Conservation (phyloP, 2,888 invertebrate species). For the Coelopa pilipes region DNA sequence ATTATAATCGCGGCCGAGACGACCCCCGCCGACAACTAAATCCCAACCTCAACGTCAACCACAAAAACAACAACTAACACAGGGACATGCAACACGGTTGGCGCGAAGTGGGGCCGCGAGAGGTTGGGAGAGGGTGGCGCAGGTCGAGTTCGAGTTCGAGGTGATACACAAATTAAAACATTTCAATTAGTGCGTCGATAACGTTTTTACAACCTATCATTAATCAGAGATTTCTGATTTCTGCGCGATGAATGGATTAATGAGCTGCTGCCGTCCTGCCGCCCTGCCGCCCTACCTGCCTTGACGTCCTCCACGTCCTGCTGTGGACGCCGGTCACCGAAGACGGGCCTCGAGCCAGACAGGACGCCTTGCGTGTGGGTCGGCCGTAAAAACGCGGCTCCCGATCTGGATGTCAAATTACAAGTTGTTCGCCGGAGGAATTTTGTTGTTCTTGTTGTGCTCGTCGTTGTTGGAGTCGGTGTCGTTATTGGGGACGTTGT, state of each 20-base stretch:
- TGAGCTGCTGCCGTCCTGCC: background rate
- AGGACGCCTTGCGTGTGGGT: constrained; percentile 11
- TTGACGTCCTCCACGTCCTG: too few relatives aligned
- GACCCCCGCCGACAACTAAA: background rate
- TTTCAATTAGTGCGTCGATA: constrained; percentile 35
- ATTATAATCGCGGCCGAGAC: constrained; percentile 4
- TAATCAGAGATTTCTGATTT: constrained; percentile 33
- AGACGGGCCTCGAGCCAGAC: constrained; percentile 13
- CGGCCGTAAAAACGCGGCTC: constrained; percentile 20
- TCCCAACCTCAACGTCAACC: background rate
- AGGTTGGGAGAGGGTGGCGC: background rate
- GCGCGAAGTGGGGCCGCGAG: background rate
- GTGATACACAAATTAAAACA: constrained; percentile 31
- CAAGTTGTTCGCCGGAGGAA: background rate
- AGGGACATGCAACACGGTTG: constrained; percentile 23
- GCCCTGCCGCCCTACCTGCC: too few relatives aligned
- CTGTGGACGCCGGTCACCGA: too few relatives aligned
- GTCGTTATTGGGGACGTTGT: too few relatives aligned
- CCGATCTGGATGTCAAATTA: constrained; percentile 19
- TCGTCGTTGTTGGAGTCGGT: too few relatives aligned
- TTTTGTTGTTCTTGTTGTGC: too few relatives aligned
- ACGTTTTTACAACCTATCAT: constrained; percentile 31
- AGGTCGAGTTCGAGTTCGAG: background rate
- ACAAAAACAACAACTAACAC: background rate
- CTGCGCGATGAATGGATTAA: constrained; percentile 22